A percentile compares a stretch with the other conserved stretches of the same genome.
Conservation (phyloP, 23 tunicate species). For the Clavelina lepadiformis region DNA sequence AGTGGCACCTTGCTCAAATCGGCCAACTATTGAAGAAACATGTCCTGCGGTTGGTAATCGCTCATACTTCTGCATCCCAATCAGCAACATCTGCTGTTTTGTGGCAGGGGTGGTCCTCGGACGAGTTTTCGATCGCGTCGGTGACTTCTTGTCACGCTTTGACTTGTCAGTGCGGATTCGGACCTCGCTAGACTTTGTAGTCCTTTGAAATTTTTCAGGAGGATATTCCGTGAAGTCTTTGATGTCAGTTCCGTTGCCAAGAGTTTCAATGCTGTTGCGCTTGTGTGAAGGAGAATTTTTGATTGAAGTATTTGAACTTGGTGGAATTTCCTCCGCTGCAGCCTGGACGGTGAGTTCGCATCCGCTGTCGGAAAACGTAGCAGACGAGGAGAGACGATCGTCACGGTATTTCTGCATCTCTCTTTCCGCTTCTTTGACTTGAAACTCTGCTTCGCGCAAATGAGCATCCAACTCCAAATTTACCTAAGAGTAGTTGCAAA, state of each 20-base stretch:
- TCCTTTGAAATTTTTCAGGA: not conserved
- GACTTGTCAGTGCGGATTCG: not conserved
- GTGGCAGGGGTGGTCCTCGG: slow-evolving; percentile 19
- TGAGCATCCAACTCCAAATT: slow-evolving; percentile 42
- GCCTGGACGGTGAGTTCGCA: slow-evolving; percentile 14
- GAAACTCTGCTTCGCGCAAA: slow-evolving; percentile 19
- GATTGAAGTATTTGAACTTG: not conserved
- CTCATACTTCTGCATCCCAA: slow-evolving; percentile 34
- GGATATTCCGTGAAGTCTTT: not conserved
- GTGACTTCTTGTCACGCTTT: not conserved
- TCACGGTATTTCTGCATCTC: slow-evolving; percentile 9
- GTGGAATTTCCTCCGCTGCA: not conserved
- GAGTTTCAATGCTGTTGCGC: not conserved
- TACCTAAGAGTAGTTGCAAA: not conserved
- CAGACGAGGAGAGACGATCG: not conserved
- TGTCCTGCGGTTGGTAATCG: slow-evolving; percentile 47
- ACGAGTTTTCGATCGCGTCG: slow-evolving; percentile 25
- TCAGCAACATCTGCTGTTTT: slow-evolving; percentile 7
- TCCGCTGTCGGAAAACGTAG: slow-evolving; percentile 39
- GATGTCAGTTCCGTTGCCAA: not conserved
- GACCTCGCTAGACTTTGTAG: too few species aligned
- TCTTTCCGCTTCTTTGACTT: slow-evolving; percentile 25
- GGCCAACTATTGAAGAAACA: slow-evolving; percentile 70
- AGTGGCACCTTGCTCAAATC: slow-evolving; percentile 41
- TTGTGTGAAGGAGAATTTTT: not conserved